phyloP scores from a whole-genome alignment of 2,113 vertebrate genomes.

The Poecilia latipinna region DNA sequence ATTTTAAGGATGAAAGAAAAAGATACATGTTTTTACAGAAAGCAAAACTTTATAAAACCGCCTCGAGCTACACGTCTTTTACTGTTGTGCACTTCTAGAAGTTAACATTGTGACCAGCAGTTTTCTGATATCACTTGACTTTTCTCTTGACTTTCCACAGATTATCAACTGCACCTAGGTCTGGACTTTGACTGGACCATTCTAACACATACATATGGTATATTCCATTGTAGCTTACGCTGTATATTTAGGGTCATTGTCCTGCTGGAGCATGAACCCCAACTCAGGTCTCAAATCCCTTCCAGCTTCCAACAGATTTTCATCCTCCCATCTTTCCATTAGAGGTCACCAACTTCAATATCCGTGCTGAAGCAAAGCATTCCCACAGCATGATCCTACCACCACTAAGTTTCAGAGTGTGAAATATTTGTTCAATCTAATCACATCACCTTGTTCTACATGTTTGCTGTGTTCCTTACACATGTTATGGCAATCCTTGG shows the following conservation, averaged over 20 bases:
- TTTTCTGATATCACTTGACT: too few relatives aligned
- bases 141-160: background rate
- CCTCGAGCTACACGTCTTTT: background rate
- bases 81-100: background rate
- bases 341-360: too few relatives aligned
- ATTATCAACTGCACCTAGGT: background rate
- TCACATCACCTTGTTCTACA: too few relatives aligned
- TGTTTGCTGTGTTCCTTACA: background rate
- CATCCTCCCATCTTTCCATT: background rate
- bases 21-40: too few relatives aligned
- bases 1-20: background rate
- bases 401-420: background rate
- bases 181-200: too few relatives aligned
- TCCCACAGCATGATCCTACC: background rate
- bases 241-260: too few relatives aligned
- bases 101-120: background rate
- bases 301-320: background rate
- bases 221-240: too few relatives aligned
- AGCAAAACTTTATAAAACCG: too few relatives aligned
- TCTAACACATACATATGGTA: too few relatives aligned
- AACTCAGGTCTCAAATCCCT: background rate
- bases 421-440: too few relatives aligned
- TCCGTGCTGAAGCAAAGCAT: background rate
- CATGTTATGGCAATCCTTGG: background rate
- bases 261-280: too few relatives aligned